A percentile compares a stretch with the other conserved stretches of the same genome.
Evolutionary conservation across 2,888 invertebrate species (phyloP).

Genomic region (Brachylomia viminalis): DNA sequence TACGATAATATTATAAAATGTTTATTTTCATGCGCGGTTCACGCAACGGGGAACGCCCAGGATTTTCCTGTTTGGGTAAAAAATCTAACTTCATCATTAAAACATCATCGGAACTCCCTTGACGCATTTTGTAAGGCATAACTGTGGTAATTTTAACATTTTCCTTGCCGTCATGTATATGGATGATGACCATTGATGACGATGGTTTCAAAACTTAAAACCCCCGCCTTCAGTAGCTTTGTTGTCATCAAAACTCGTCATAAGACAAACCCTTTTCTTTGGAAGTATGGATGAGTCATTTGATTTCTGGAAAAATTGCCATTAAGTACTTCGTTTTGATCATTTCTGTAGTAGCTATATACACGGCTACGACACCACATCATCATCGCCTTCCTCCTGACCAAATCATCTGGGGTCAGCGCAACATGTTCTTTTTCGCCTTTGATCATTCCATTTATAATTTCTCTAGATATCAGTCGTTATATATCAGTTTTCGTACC

Average conservation of each 20-base stretch:
- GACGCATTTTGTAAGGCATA: neutral
- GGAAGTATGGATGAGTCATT: neutral
- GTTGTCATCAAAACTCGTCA: no score
- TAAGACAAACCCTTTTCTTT: neutral
- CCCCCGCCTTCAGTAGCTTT: neutral
- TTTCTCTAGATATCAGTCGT: no score
- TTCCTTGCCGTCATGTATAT: neutral
- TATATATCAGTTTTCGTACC: no score
- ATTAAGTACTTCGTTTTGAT: no score
- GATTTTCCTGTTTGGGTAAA: constrained; percentile 17
- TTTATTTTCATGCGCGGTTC: constrained; percentile 3
- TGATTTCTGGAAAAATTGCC: neutral
- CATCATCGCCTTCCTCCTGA: no score
- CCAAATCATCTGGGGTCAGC: no score
- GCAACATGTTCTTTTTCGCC: no score
- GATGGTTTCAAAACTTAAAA: neutral
- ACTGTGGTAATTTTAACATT: constrained; percentile 7
- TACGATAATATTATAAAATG: neutral
- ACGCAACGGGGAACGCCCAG: neutral
- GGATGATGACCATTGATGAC: neutral
- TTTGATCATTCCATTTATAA: no score
- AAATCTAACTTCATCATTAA: neutral
- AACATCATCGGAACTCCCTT: constrained; percentile 2
- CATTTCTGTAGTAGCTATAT: no score
- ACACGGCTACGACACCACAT: no score